Base-by-base conservation (phyloP, 2,113 vertebrate species). In the Leiothrix lutea region DNA sequence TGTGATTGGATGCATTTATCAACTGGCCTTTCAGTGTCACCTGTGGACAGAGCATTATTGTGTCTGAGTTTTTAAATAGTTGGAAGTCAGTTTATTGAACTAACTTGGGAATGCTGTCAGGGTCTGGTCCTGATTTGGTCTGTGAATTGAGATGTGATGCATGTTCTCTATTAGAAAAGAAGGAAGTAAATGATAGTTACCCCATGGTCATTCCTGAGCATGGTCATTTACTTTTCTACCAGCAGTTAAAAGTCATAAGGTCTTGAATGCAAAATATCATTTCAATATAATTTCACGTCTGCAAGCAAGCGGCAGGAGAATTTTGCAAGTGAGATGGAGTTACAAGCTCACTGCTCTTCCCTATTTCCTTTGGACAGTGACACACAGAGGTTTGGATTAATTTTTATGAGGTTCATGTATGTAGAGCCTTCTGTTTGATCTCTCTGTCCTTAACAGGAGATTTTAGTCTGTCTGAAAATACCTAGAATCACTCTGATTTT, bases 1-100 rank as follows among this genome's bases (percentile, higher is more conserved):
- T 94, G 85, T 80, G 94, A 88, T 94, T 95, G 93, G 82, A 81
- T 78, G 48, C 57, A n/a, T 90, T 95, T 95, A 81, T 95, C 93
- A 88, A 38, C 79, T 77, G 56, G 72, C 77, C 42, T 96, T 94
- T 95, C 69, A 42, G 42, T 94, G 74, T 93, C 87, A 94, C 93
- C 94, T 94, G 90, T 86, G 60, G 74, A 90, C 2, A 9, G 80
- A 92, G 79, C 71, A 40, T 92, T 92, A 73, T 77, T 75, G 71
- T 78, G 80, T 93, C 93, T 94, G 80, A 86, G 14, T 92, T 95
- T 90, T 80, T 64, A 80, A 86, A 64, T 21, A 75, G 35, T 70
- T 97, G 92, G 54, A 96, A 94, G 50, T 61, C 71, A 54, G 47
- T 42, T 54, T 62, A 54, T 22, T 72, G 82, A 88, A 53, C 71